Conservation (phyloP, 2,113 vertebrate genomes). For the Tetrax tetrax region DNA sequence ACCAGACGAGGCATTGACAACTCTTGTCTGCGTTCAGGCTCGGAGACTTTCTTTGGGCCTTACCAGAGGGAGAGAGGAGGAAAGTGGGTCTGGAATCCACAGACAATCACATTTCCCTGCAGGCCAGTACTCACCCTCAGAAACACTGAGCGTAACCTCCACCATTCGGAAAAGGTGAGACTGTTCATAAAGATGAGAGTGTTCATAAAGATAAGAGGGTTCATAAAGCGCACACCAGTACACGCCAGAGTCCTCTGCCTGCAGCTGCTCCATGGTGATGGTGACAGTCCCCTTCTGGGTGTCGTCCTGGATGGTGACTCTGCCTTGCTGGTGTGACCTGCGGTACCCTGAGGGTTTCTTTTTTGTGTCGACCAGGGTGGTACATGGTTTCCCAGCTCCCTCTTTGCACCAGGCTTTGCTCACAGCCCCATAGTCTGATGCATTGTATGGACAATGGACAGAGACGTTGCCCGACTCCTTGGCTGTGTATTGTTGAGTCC, state of each 20-base stretch:
- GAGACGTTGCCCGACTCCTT: accelerated
- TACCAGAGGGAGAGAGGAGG: neutral
- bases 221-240: constrained; percentile 60
- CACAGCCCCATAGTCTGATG: accelerated
- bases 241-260: neutral
- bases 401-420: constrained; percentile 33
- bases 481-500: neutral
- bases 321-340: accelerated
- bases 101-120: too few species aligned
- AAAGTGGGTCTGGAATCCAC: too few species aligned
- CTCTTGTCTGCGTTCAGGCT: neutral
- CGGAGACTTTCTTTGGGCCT: neutral
- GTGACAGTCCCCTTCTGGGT: neutral
- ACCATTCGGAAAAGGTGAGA: neutral
- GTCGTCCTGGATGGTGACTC: neutral
- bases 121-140: neutral
- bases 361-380: accelerated
- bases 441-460: neutral
- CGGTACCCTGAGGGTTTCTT: accelerated
- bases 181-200: too few species aligned
- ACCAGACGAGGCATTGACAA: neutral
- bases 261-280: neutral
- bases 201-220: too few species aligned
- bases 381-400: accelerated
- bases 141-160: neutral